A percentile compares a stretch with the other conserved stretches of the same genome.
phyloP scores from a whole-genome alignment of 2,113 vertebrate species.

The Candoia aspera region DNA sequence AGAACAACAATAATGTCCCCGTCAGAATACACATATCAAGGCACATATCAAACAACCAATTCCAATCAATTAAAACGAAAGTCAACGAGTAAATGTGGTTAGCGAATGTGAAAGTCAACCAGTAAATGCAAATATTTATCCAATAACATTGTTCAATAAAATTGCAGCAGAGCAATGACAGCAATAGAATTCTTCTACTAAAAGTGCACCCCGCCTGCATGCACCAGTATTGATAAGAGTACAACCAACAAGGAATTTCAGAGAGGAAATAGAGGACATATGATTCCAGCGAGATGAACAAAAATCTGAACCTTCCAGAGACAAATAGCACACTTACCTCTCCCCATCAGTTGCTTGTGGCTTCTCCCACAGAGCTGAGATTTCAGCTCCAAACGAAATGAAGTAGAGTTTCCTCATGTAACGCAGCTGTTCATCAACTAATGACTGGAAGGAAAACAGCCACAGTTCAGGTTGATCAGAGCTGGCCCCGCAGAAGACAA shows the following conservation, averaged over 20 bases:
- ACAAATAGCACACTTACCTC: constrained; percentile 66
- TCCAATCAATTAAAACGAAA: neutral
- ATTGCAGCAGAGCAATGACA: neutral
- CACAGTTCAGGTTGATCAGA: constrained; percentile 6
- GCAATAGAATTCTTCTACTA: neutral
- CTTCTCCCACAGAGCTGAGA: constrained; percentile 71
- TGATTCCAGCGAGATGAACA: neutral
- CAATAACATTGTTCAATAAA: neutral
- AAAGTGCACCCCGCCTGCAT: neutral
- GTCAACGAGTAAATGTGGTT: neutral
- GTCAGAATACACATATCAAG: too few species aligned
- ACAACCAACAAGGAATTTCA: neutral
- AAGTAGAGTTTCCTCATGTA: constrained; percentile 75
- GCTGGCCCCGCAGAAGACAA: neutral
- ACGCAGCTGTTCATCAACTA: constrained; percentile 80
- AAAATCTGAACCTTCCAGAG: neutral
- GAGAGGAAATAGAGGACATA: neutral
- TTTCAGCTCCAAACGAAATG: constrained; percentile 70
- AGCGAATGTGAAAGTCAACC: neutral
- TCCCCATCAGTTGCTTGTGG: constrained; percentile 57
- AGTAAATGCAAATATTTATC: neutral
- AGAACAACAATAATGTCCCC: neutral
- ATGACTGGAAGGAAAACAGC: constrained; percentile 63
- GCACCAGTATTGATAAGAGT: neutral
- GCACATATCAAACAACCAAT: neutral